phyloP scores from a whole-genome alignment of 2,113 vertebrate genomes.

The Helogale parvula region DNA sequence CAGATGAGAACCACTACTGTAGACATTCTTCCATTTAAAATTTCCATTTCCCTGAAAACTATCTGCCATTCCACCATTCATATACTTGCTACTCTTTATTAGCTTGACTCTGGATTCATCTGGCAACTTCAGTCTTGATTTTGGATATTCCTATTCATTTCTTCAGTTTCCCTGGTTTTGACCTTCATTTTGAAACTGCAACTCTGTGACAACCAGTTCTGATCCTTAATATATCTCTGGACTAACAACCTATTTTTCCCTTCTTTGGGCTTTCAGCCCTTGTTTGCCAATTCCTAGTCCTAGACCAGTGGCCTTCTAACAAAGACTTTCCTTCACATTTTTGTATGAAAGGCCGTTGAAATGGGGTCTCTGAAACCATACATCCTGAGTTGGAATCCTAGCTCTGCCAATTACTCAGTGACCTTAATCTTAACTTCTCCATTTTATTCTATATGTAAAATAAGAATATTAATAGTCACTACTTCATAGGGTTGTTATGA shows the following conservation, averaged over 20 bases:
- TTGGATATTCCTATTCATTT: not conserved
- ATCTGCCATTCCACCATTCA: not conserved
- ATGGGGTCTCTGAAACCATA: not conserved
- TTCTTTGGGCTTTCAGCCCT: not conserved
- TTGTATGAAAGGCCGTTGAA: not conserved
- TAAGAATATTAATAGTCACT: not conserved
- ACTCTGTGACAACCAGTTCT: not conserved
- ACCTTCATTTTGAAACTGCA: constrained; percentile 21
- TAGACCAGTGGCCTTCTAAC: not conserved
- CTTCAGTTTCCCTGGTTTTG: not conserved
- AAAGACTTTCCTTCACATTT: constrained; percentile 5
- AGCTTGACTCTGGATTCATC: not conserved
- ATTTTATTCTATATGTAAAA: constrained; percentile 36
- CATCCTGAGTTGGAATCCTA: not conserved
- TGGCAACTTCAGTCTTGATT: not conserved
- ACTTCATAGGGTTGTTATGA: not conserved
- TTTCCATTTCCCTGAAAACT: not conserved
- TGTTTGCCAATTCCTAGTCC: not conserved
- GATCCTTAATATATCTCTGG: not conserved
- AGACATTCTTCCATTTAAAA: constrained; percentile 5
- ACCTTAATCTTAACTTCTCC: not conserved
- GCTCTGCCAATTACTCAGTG: not conserved
- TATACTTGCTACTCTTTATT: not conserved
- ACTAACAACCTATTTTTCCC: not conserved
- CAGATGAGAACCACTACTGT: not conserved